phyloP scores from a whole-genome alignment of 1,140 invertebrate genomes.

The Samia ricini region DNA sequence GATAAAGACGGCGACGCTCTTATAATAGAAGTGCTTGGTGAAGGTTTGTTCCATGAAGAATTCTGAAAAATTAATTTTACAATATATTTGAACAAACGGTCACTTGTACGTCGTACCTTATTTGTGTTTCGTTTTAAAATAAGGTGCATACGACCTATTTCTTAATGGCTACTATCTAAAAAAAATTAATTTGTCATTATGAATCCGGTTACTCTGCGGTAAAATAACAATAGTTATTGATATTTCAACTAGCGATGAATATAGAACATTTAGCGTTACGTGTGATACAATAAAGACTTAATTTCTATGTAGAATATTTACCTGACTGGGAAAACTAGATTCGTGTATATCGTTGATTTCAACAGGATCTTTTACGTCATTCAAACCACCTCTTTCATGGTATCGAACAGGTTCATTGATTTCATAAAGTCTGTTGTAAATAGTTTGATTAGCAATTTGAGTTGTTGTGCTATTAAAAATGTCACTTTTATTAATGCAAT shows the following conservation, averaged over 20 bases:
- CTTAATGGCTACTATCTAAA: constrained; percentile 52
- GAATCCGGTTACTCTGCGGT: constrained; percentile 64
- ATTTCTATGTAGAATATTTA: constrained; percentile 29
- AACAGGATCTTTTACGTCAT: constrained; percentile 52
- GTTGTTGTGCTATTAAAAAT: constrained; percentile 33
- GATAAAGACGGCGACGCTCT: constrained; percentile 44
- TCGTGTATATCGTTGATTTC: constrained; percentile 48
- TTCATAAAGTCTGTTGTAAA: constrained; percentile 49
- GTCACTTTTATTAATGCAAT: constrained; percentile 43
- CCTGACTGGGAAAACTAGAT: constrained; percentile 61
- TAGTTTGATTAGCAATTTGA: constrained; percentile 43
- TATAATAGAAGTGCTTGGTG: constrained; percentile 43
- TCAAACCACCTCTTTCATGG: constrained; percentile 46
- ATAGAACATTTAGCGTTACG: background rate
- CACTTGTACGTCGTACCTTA: constrained; percentile 29
- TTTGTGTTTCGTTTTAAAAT: constrained; percentile 35
- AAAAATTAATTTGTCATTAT: constrained; percentile 70
- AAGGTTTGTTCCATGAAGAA: constrained; percentile 45
- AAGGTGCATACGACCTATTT: constrained; percentile 43
- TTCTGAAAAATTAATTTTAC: constrained; percentile 39
- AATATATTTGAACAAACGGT: constrained; percentile 13
- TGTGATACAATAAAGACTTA: constrained; percentile 3
- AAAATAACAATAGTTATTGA: constrained; percentile 37
- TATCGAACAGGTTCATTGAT: constrained; percentile 48
- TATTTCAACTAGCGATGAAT: constrained; percentile 8